Base-by-base conservation (phyloP, 37 sponge, comb jelly and placozoan species). In the Eunapius fragilis region DNA sequence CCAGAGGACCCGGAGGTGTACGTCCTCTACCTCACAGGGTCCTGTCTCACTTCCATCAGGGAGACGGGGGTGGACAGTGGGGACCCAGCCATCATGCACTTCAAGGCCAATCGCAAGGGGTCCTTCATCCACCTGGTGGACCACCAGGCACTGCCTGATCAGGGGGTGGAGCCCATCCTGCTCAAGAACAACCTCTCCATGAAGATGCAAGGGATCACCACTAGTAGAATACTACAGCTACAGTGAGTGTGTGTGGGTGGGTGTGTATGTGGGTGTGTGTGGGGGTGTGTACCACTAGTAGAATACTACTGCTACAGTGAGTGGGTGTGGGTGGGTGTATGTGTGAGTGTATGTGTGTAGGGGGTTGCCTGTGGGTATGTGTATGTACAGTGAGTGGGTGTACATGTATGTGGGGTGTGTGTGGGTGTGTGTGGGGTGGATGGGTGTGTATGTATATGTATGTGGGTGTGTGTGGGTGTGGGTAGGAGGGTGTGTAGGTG, bases 191-290 rank as follows among this genome's bases (percentile, higher is more conserved):
- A 28, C 28, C 78, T 85, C 31, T 90, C 85, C 31, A 74, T 94
- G 68, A 80, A 80, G 78, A 86, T 81, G 69, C 94, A 94, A 2
- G 89, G 88, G 0, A 91, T 90, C 67, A 84, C 88, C 19, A 94
- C 94, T 30, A 82, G 79, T 50, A 87, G 94, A 81, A 80, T 94
- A 73, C 71, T 94, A 30, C 76, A 86, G 28, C 89, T 93, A 28
- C 83, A 49, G 90, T 89, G 31, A 38, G 81, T 72, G 3, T 19
- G 22, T 41, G 41, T 41, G 41, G 3, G 41, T 22, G 25, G 2
- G 58, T 58, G 58, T 58, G 58, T 58, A 19, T 58, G 58, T 58
- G 58, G 6, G 58, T 19, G 58, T 58, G 74, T 73, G 74, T 73
- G 74, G 9, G 74, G 9, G 74, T 73, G n/a, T n/a, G n/a, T n/a